Evolutionary conservation across 2,888 invertebrate genomes (phyloP), one percentile per base, ranked within the genome.

Genomic region (Trachelus troglodyta): DNA sequence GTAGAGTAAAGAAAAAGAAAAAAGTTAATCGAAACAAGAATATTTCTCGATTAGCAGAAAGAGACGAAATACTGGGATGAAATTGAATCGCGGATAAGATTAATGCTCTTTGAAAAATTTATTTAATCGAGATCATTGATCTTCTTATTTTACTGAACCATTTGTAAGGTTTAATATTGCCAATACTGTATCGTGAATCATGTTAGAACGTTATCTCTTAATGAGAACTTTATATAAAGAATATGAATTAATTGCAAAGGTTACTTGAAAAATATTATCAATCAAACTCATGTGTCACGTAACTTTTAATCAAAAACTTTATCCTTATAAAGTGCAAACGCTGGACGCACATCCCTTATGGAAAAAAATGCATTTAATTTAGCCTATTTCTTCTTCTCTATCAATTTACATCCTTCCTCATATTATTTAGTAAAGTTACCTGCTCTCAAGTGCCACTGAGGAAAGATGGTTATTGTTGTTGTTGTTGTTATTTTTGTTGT

Each of bases 1-100:
- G 79, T 75, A 78, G 56, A 56, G 56, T 56, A 56, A 56, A 56
- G 56, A 23, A 23, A 56, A 56, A 9, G 6, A 15, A 40, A 15
- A 6, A 15, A 40, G 37, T 12, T 37, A 37, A 15, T 15, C 6
- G 15, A 40, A 40, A 40, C 15, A 40, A 15, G 40, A 15, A 15
- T 15, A 40, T 40, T 15, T 40, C 1, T 4, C 4, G 40, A 40
- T 40, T 40, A 40, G 40, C 40, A 15, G 37, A 37, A 37, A 15
- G 23, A 56, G 2, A 56, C 23, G 56, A 56, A 9, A 56, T 56
- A 23, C 56, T 56, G 56, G 15, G 23, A 23, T 56, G 56, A 56
- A 56, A 23, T 9, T 56, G 23, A 23, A 56, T 56, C 23, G 56
- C 9, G 56, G 23, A 23, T 56, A 56, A 23, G 23, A 9, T 56